phyloP scores from a whole-genome alignment of 2,888 invertebrate genomes.

The Cenopis cana region DNA sequence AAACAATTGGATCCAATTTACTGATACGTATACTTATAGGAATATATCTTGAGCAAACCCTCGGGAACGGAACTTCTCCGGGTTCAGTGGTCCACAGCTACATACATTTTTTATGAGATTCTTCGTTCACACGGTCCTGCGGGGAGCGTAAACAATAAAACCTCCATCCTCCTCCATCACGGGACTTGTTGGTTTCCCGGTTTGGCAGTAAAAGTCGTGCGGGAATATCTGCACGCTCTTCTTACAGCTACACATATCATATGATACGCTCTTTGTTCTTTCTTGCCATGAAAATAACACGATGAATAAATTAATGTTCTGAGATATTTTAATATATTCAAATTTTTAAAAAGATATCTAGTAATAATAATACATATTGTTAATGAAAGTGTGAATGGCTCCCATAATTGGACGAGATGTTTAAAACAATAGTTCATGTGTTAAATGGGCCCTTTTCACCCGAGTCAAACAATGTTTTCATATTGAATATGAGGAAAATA shows the following conservation, averaged over 20 bases:
- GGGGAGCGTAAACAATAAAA: constrained; percentile 41
- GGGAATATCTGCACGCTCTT: constrained; percentile 13
- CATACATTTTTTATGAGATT: constrained; percentile 42
- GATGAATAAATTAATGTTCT: background rate
- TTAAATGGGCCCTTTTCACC: background rate
- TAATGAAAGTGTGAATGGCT: background rate
- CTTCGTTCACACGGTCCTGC: constrained; percentile 38
- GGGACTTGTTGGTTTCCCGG: constrained; percentile 40
- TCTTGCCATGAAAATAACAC: background rate
- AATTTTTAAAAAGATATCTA: background rate
- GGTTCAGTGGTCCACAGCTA: constrained; percentile 33
- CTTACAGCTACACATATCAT: constrained; percentile 15
- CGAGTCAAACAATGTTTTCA: constrained; percentile 4
- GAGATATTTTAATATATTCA: background rate
- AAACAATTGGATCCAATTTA: constrained; percentile 35
- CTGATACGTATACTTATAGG: constrained; percentile 24
- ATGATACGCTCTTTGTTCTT: constrained; percentile 14
- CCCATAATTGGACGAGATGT: background rate
- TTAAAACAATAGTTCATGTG: background rate
- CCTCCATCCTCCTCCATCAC: constrained; percentile 37
- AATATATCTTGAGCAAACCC: constrained; percentile 35
- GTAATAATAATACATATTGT: background rate
- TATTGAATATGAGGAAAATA: background rate
- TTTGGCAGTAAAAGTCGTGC: constrained; percentile 36
- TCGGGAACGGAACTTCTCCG: constrained; percentile 32